These are phyloP conservation scores for Shargacucullia verbasci DNA, from an alignment of 2,888 invertebrate species.

Conservation along the genomic window DNA sequence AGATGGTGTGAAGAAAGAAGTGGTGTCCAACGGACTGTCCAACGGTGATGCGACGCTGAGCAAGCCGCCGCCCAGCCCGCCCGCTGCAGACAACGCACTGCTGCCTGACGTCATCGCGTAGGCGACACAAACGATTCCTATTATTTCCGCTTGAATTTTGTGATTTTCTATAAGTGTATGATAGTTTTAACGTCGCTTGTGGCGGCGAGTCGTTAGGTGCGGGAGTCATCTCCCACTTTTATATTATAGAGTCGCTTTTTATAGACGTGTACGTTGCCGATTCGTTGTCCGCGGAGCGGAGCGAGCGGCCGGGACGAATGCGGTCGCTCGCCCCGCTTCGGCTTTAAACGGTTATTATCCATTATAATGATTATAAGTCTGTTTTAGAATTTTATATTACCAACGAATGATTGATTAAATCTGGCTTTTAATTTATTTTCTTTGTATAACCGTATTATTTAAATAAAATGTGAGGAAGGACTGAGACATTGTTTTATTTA, in stretches of 20 bases:
- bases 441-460: slow-evolving; percentile 89
- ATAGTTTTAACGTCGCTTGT: slow-evolving; percentile 81
- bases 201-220: slow-evolving; percentile 84
- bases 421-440: slow-evolving; percentile 88
- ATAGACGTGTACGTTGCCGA: slow-evolving; percentile 80
- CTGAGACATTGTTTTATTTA: slow-evolving; percentile 88
- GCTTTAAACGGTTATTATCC: slow-evolving; percentile 75
- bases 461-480: slow-evolving; percentile 86
- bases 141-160: slow-evolving; percentile 89
- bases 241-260: slow-evolving; percentile 88
- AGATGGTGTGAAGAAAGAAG: slow-evolving; percentile 53
- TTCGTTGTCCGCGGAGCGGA: slow-evolving; percentile 59
- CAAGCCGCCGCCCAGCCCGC: slow-evolving; percentile 87
- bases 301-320: slow-evolving; percentile 29
- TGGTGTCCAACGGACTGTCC: slow-evolving; percentile 51
- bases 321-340: slow-evolving; percentile 57
- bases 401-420: slow-evolving; percentile 88
- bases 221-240: slow-evolving; percentile 84
- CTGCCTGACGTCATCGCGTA: slow-evolving; percentile 87
- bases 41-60: slow-evolving; percentile 66
- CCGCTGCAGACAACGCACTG: slow-evolving; percentile 78
- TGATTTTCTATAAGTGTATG: slow-evolving; percentile 88
- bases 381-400: slow-evolving; percentile 89
- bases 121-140: slow-evolving; percentile 75
- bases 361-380: slow-evolving; percentile 84